Evolutionary conservation across 2,888 invertebrate genomes (phyloP).

Genomic region (Acrobeloides nanus): DNA sequence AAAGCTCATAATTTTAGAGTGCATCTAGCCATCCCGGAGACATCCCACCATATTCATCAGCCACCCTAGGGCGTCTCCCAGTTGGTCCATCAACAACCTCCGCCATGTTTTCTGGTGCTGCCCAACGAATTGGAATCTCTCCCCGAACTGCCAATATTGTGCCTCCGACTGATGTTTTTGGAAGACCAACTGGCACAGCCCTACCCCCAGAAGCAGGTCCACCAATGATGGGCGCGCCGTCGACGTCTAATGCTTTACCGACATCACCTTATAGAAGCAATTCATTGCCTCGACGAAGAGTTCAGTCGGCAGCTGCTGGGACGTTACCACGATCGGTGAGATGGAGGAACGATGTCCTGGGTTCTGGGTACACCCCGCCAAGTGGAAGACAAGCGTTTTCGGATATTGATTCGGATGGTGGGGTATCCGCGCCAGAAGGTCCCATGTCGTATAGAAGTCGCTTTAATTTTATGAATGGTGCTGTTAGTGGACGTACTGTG

Average conservation of each 20-base stretch:
- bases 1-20: too few relatives aligned
- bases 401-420: conserved; percentile 12
- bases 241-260: not conserved
- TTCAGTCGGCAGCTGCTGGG: conserved; percentile 16
- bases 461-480: not conserved
- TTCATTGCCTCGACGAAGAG: conserved; percentile 19
- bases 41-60: conserved; percentile 22
- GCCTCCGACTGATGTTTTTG: not conserved
- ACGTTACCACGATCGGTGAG: conserved; percentile 44
- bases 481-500: conserved; percentile 43
- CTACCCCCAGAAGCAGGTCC: not conserved
- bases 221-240: too few relatives aligned
- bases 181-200: conserved; percentile 2
- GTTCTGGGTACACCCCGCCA: conserved; percentile 6
- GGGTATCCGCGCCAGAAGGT: too few relatives aligned
- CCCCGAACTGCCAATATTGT: conserved; percentile 5
- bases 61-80: conserved; percentile 13
- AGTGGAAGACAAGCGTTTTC: conserved; percentile 5
- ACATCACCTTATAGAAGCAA: conserved; percentile 24
- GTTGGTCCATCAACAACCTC: conserved; percentile 1
- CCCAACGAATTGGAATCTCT: conserved; percentile 3
- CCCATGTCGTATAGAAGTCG: too few relatives aligned
- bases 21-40: too few relatives aligned
- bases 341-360: conserved; percentile 49
- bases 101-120: not conserved